A percentile compares a stretch with the other conserved stretches of the same genome.
Conservation (phyloP, 2,113 vertebrate genomes). For the Oenanthe melanoleuca region DNA sequence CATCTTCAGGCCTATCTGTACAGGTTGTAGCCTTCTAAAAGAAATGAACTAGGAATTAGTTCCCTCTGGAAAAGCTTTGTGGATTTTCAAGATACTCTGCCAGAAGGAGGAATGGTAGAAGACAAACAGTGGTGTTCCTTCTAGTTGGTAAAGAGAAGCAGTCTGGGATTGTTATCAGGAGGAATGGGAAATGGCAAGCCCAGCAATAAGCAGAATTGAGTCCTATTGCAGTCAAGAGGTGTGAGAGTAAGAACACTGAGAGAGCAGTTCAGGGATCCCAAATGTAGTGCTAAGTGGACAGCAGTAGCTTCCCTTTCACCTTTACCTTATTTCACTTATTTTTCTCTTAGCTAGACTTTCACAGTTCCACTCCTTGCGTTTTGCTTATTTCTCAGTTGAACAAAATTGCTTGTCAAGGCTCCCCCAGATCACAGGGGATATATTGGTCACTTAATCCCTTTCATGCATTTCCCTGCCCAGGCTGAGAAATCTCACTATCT, state of each 20-base stretch:
- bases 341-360: neutral
- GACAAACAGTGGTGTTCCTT: neutral
- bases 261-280: neutral
- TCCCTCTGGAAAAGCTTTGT: neutral
- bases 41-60: neutral
- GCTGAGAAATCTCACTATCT: neutral
- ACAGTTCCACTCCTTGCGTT: neutral
- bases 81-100: neutral
- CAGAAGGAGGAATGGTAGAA: neutral
- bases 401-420: neutral
- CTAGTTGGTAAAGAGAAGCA: neutral
- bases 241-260: neutral
- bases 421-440: neutral
- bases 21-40: neutral
- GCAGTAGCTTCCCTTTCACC: neutral
- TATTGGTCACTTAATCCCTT: neutral
- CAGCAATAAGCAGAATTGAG: neutral
- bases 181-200: neutral
- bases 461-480: neutral
- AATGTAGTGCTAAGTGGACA: neutral
- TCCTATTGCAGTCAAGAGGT: neutral
- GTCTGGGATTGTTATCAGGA: neutral
- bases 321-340: neutral
- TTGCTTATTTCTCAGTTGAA: neutral
- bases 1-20: neutral